A percentile compares a stretch with the other conserved stretches of the same genome.
phyloP scores from a whole-genome alignment of 2,888 invertebrate species.

The Galerucella nymphaeae region DNA sequence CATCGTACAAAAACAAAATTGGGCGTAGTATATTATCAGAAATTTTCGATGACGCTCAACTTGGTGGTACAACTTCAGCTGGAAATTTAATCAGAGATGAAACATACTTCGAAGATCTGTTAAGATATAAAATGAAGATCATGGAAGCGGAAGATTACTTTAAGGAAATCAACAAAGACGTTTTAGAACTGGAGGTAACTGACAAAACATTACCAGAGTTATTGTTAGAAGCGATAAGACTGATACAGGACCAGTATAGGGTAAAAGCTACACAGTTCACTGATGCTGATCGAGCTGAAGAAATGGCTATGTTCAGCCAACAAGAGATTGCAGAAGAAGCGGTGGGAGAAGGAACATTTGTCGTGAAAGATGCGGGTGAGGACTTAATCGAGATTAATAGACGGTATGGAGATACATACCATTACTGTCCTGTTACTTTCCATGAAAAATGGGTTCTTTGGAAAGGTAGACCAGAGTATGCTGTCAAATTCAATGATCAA shows the following conservation, averaged over 20 bases:
- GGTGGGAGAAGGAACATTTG: constrained; percentile 56
- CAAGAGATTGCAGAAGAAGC: constrained; percentile 63
- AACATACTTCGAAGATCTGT: constrained; percentile 46
- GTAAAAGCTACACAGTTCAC: constrained; percentile 64
- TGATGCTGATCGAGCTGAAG: constrained; percentile 66
- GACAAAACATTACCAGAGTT: constrained; percentile 54
- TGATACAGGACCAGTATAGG: constrained; percentile 60
- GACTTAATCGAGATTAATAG: constrained; percentile 36
- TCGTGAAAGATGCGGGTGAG: constrained; percentile 52
- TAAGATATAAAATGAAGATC: constrained; percentile 51
- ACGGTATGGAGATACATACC: constrained; percentile 69
- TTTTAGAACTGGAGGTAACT: constrained; percentile 53
- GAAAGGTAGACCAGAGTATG: constrained; percentile 71
- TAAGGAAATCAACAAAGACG: constrained; percentile 43
- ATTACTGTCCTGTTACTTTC: constrained; percentile 74
- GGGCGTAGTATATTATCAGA: constrained; percentile 44
- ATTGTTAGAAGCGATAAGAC: constrained; percentile 54
- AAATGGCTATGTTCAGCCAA: constrained; percentile 65
- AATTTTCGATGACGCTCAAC: constrained; percentile 43
- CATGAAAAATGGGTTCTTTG: constrained; percentile 68
- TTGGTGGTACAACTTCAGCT: neutral
- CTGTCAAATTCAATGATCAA: constrained; percentile 68
- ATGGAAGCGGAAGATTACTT: constrained; percentile 51
- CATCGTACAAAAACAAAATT: constrained; percentile 37
- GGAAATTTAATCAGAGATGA: constrained; percentile 28